Conservation (phyloP, 2,888 invertebrate species). For the Dryobota labecula region DNA sequence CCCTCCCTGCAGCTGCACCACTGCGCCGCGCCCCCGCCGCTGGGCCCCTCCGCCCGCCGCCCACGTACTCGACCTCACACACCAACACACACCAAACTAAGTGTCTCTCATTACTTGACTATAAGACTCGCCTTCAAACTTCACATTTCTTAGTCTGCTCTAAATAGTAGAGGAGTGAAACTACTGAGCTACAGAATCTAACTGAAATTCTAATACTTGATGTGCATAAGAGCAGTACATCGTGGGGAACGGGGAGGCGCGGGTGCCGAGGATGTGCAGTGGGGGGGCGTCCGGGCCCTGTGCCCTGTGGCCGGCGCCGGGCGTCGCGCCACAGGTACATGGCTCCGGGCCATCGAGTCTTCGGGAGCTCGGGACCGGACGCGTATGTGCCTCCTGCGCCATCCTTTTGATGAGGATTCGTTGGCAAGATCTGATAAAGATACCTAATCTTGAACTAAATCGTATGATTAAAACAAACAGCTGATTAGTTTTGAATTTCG, state of each 20-base stretch:
- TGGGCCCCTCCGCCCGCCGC: slow-evolving; percentile 12
- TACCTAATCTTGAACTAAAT: background rate
- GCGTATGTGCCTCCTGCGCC: background rate
- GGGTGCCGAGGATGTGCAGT: slow-evolving; percentile 16
- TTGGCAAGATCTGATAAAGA: background rate
- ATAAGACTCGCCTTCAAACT: background rate
- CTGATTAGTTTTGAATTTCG: background rate
- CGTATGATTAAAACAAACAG: background rate
- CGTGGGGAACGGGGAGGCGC: slow-evolving; percentile 25
- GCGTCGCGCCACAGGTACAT: slow-evolving; percentile 48
- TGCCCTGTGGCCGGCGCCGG: background rate
- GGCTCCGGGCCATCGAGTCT: background rate
- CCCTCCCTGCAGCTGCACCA: slow-evolving; percentile 61
- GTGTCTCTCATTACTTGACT: slow-evolving; percentile 13
- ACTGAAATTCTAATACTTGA: slow-evolving; percentile 46
- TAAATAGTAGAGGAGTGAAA: slow-evolving; percentile 25
- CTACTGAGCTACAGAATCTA: slow-evolving; percentile 42
- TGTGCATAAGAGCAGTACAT: slow-evolving; percentile 31
- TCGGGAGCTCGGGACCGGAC: background rate
- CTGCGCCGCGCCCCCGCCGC: slow-evolving; percentile 16
- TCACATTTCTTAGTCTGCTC: slow-evolving; percentile 9
- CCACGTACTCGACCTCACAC: slow-evolving; percentile 41
- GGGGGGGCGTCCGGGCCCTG: slow-evolving; percentile 14
- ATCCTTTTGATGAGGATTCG: background rate
- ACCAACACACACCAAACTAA: slow-evolving; percentile 46